These are phyloP conservation scores for Okamejei kenojei DNA, from an alignment of 2,797 vertebrate genomes.

Conservation along the genomic window DNA sequence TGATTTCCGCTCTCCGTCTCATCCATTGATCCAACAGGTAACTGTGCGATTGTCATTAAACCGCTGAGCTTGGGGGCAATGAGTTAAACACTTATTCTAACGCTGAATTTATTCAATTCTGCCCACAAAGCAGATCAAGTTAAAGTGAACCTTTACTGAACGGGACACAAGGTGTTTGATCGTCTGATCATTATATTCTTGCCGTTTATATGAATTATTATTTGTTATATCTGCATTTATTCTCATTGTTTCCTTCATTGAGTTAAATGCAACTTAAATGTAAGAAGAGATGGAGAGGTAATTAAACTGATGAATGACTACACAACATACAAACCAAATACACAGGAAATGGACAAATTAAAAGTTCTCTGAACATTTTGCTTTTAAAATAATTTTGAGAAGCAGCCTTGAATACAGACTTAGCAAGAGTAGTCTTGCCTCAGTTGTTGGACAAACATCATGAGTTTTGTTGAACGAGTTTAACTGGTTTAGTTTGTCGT, in stretches of 20 bases:
- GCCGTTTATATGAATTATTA: not conserved
- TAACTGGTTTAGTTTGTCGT: not conserved
- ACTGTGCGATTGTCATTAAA: too few species aligned
- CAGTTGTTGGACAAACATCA: not conserved
- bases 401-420: not conserved
- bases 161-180: not conserved
- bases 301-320: not conserved
- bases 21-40: too few species aligned
- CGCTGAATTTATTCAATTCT: too few species aligned
- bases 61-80: too few species aligned
- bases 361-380: not conserved
- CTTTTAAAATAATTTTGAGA: not conserved
- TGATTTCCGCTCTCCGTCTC: too few species aligned
- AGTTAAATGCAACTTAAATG: not conserved
- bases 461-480: not conserved
- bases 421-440: not conserved
- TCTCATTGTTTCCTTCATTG: not conserved
- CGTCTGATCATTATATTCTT: not conserved
- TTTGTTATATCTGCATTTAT: not conserved
- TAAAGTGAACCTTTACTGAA: too few species aligned
- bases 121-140: too few species aligned
- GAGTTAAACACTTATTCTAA: too few species aligned
- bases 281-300: not conserved
- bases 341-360: not conserved
- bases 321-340: not conserved